These are phyloP conservation scores for Sinella curviseta DNA, from an alignment of 1,140 invertebrate genomes.

Conservation along the genomic window DNA sequence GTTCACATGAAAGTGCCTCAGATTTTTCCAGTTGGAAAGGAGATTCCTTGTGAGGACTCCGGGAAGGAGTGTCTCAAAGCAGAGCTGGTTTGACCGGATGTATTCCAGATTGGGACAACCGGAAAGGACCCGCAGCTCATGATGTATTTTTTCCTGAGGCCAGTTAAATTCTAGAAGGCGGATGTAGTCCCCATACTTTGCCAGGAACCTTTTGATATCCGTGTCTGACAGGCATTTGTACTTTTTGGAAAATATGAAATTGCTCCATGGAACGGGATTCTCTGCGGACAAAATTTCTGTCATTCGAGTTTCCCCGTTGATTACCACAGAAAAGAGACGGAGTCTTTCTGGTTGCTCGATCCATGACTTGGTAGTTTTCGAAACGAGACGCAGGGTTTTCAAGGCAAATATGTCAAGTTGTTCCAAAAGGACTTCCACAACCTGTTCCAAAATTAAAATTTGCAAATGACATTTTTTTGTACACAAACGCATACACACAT, in stretches of 20 bases:
- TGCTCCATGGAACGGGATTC: not conserved
- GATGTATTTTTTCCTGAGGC: constrained; percentile 1
- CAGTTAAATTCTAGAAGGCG: constrained; percentile 6
- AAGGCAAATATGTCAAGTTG: not conserved
- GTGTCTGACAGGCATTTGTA: not conserved
- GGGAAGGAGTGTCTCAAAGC: not conserved
- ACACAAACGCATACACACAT: too few species aligned
- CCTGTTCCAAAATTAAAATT: not conserved
- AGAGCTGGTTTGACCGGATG: constrained; percentile 3
- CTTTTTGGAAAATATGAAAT: not conserved
- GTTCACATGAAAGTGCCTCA: constrained; percentile 63
- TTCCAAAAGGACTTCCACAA: not conserved
- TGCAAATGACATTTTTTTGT: not conserved
- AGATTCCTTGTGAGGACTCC: not conserved
- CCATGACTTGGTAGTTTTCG: not conserved
- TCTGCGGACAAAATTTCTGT: not conserved
- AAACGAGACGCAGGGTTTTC: not conserved
- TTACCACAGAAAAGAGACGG: not conserved
- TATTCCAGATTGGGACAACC: not conserved
- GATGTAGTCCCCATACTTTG: not conserved
- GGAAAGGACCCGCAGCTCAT: not conserved
- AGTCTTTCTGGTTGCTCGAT: not conserved
- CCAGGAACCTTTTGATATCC: not conserved
- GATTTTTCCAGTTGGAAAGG: constrained; percentile 55
- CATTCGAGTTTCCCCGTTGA: not conserved